These are phyloP conservation scores for Cistogaster globosa DNA, from an alignment of 2,888 invertebrate species.

Conservation along the genomic window DNA sequence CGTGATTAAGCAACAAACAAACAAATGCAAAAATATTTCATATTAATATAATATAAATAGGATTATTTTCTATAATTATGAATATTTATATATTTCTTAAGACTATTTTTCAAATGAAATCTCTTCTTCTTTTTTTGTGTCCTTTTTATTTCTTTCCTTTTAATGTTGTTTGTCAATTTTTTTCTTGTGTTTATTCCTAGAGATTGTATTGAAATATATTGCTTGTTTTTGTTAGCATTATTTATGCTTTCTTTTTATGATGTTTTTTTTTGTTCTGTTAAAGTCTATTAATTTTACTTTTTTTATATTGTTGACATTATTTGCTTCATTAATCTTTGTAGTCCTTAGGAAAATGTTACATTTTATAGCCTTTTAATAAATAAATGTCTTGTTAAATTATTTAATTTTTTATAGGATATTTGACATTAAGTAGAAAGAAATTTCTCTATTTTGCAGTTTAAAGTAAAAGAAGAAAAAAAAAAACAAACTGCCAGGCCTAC, in stretches of 20 bases:
- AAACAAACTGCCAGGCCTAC: no score
- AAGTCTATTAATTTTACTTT: slow-evolving; percentile 30
- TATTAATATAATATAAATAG: no score
- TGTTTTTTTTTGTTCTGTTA: slow-evolving; percentile 15
- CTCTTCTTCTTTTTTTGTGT: neutral
- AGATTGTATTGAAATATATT: slow-evolving; percentile 31
- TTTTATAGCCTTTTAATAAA: slow-evolving; percentile 64
- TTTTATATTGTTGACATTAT: slow-evolving; percentile 54
- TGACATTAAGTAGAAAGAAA: neutral
- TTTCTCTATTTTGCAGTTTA: no score
- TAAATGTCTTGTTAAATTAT: slow-evolving; percentile 46
- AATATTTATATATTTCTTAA: no score
- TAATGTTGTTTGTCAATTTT: neutral
- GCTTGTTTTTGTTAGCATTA: neutral
- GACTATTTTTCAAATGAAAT: no score
- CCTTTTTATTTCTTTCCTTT: neutral
- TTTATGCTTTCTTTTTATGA: slow-evolving; percentile 9
- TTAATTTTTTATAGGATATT: neutral
- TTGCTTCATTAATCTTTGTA: slow-evolving; percentile 67
- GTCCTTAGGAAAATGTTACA: slow-evolving; percentile 57
- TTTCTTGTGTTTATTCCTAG: slow-evolving; percentile 1
- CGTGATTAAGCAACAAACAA: no score
- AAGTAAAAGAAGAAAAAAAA: no score
- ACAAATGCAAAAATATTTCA: no score
- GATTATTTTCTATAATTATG: no score